These are phyloP conservation scores for Vollenhovia emeryi DNA, from an alignment of 1,140 invertebrate genomes.

Conservation along the genomic window DNA sequence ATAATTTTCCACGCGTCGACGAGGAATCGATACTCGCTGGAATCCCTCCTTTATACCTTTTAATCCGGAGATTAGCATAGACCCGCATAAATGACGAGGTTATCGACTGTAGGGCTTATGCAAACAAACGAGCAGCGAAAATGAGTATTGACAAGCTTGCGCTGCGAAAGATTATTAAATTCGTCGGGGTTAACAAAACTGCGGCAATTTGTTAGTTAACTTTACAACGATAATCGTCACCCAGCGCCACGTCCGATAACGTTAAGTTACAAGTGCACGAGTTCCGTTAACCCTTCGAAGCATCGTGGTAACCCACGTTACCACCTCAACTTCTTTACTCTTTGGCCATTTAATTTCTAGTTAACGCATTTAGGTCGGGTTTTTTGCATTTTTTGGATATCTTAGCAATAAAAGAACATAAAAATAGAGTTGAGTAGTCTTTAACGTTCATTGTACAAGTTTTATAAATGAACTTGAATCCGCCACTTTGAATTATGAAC, in stretches of 20 bases:
- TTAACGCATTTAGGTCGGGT: too few relatives aligned
- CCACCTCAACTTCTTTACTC: too few relatives aligned
- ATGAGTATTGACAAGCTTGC: conserved; percentile 24
- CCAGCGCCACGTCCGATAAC: not conserved
- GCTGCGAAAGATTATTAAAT: conserved; percentile 30
- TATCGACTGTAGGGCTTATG: conserved; percentile 7
- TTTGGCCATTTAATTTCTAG: too few relatives aligned
- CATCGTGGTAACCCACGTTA: too few relatives aligned
- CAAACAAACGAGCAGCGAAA: conserved; percentile 44
- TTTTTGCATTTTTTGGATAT: too few relatives aligned
- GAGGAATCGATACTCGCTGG: conserved; percentile 46
- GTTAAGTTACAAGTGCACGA: not conserved
- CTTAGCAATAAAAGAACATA: too few relatives aligned
- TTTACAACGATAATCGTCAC: conserved; percentile 15
- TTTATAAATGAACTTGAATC: too few relatives aligned
- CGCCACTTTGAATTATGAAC: too few relatives aligned
- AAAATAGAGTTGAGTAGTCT: too few relatives aligned
- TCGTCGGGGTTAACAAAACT: conserved; percentile 21
- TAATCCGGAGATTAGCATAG: conserved; percentile 48
- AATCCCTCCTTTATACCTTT: conserved; percentile 39
- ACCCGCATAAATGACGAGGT: conserved; percentile 20
- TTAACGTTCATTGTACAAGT: too few relatives aligned
- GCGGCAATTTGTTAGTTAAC: conserved; percentile 38
- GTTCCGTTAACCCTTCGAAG: too few relatives aligned
- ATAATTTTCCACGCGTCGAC: conserved; percentile 40